Conservation (phyloP, 2,888 invertebrate genomes). For the Heterodera filipjevi region DNA sequence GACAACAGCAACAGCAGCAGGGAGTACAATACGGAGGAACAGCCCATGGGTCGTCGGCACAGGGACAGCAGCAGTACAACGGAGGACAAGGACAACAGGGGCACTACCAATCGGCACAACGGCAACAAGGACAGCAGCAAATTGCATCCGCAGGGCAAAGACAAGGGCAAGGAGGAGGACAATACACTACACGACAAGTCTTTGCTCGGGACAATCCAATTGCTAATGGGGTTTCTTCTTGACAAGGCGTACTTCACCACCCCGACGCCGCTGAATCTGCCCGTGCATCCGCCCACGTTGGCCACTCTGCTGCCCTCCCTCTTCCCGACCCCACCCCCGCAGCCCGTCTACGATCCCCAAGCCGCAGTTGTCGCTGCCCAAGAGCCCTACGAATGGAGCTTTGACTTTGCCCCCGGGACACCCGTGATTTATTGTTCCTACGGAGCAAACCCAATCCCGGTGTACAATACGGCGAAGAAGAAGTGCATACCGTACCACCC, state of each 20-base stretch:
- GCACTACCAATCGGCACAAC: neutral
- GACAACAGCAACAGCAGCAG: neutral
- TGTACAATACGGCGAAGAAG: slow-evolving; percentile 30
- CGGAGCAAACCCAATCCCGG: slow-evolving; percentile 30
- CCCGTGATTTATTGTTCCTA: slow-evolving; percentile 28
- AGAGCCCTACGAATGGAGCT: slow-evolving; percentile 18
- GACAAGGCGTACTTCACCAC: slow-evolving; percentile 10
- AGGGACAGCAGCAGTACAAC: neutral
- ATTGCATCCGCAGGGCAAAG: neutral
- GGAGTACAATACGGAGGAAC: neutral
- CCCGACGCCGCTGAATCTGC: slow-evolving; percentile 16
- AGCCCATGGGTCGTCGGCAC: neutral
- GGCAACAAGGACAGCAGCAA: neutral
- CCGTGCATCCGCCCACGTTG: slow-evolving; percentile 21
- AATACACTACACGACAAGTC: neutral
- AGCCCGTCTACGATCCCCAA: slow-evolving; percentile 21
- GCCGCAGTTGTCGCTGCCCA: slow-evolving; percentile 3
- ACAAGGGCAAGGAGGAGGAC: neutral
- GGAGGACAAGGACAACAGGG: neutral
- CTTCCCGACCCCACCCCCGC: slow-evolving; percentile 22
- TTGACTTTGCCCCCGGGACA: slow-evolving; percentile 32
- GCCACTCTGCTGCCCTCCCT: slow-evolving; percentile 24
- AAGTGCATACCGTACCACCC: slow-evolving; percentile 37
- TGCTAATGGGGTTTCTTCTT: neutral
- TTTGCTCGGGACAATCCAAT: neutral